Conservation (phyloP, 2,888 invertebrate genomes). For the Muscina levida region DNA sequence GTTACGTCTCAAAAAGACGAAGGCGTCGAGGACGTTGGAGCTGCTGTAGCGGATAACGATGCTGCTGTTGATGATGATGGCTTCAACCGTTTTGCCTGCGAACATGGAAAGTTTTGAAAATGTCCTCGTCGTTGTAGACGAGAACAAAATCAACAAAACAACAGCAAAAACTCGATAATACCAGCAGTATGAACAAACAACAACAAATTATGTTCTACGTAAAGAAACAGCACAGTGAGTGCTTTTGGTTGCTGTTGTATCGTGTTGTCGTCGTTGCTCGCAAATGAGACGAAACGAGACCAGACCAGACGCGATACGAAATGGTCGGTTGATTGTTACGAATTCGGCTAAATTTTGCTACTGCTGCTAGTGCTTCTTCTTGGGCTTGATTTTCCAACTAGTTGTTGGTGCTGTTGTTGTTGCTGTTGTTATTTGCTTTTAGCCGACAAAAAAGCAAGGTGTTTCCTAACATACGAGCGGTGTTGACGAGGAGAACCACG, state of each 20-base stretch:
- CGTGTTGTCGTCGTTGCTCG: background rate
- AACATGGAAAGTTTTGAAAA: slow-evolving; percentile 11
- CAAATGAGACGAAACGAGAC: slow-evolving; percentile 8
- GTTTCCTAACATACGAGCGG: slow-evolving; percentile 55
- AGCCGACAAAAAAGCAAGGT: slow-evolving; percentile 36
- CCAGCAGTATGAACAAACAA: background rate
- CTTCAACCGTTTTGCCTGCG: background rate
- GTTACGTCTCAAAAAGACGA: background rate
- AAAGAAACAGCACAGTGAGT: too few species aligned
- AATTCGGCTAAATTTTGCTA: background rate
- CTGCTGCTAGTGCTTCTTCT: background rate
- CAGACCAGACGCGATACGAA: background rate
- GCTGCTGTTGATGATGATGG: slow-evolving; percentile 1
- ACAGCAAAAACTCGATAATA: background rate
- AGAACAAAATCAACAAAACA: background rate
- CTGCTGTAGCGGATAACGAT: background rate
- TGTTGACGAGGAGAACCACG: slow-evolving; percentile 9
- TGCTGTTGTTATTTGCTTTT: slow-evolving; percentile 1
- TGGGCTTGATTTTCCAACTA: background rate
- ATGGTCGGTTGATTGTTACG: background rate
- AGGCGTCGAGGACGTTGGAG: background rate
- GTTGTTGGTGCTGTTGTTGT: background rate
- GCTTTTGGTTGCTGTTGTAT: too few species aligned
- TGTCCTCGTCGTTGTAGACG: slow-evolving; percentile 12
- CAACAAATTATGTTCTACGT: too few species aligned